phyloP scores from a whole-genome alignment of 2,113 vertebrate genomes.

The Elaphurus davidianus region DNA sequence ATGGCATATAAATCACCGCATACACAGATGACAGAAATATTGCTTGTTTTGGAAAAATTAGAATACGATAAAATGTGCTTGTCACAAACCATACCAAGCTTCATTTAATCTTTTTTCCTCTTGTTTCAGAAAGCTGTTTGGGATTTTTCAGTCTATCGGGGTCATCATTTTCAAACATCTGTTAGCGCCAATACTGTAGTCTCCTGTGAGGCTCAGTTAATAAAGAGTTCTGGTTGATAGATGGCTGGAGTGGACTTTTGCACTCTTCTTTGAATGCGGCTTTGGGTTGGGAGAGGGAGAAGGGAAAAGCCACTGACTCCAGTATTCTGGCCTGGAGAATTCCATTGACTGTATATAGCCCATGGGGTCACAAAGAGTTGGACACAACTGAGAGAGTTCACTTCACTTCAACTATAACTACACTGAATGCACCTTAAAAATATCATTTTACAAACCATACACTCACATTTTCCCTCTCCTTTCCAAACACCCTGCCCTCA shows the following conservation, averaged over 20 bases:
- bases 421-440: not conserved
- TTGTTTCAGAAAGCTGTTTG: not conserved
- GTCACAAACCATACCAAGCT: not conserved
- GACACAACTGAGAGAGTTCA: not conserved
- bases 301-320: not conserved
- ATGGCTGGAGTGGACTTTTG: not conserved
- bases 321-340: not conserved
- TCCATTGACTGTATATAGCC: not conserved
- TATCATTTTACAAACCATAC: not conserved
- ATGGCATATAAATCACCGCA: not conserved
- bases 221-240: slow-evolving; percentile 40
- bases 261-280: not conserved
- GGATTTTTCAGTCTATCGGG: not conserved
- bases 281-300: not conserved
- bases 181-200: not conserved
- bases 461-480: not conserved
- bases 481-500: not conserved
- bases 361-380: not conserved
- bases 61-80: slow-evolving; percentile 1
- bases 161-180: slow-evolving; percentile 26
- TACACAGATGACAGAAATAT: not conserved
- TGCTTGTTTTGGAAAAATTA: slow-evolving; percentile 3
- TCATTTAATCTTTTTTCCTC: not conserved
- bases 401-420: not conserved
- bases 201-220: not conserved